Percentiles rank a stretch among this genome's conserved stretches.
Evolutionary conservation across 1,140 invertebrate species (phyloP).

Genomic region (Drosophila navojoa): DNA sequence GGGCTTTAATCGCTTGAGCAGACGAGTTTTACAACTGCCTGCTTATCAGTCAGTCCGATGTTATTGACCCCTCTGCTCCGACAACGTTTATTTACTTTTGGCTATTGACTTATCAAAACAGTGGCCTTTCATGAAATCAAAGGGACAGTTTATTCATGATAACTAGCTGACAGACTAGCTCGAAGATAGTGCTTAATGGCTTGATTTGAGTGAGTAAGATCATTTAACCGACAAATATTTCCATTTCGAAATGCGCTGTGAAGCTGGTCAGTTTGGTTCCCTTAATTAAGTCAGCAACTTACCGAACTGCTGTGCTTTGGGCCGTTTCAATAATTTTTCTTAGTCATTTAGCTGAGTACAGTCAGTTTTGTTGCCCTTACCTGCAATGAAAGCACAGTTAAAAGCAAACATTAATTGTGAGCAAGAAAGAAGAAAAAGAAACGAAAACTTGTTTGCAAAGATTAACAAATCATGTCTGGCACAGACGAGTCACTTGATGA

Average conservation of each 20-base stretch:
- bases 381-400: constrained; percentile 59
- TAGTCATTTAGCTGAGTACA: constrained; percentile 12
- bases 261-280: background rate
- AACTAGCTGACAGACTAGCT: too few species aligned
- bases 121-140: constrained; percentile 31
- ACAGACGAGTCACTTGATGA: constrained; percentile 34
- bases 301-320: background rate
- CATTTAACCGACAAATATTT: too few species aligned
- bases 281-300: constrained; percentile 4
- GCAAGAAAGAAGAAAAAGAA: constrained; percentile 8
- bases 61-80: constrained; percentile 54
- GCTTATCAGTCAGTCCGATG: constrained; percentile 42
- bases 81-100: constrained; percentile 27
- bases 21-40: constrained; percentile 2
- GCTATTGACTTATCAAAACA: constrained; percentile 45
- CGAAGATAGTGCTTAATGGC: too few species aligned
- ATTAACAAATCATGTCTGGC: constrained; percentile 67
- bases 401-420: constrained; percentile 75
- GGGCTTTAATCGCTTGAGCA: background rate
- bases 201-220: too few species aligned
- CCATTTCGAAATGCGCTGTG: too few species aligned
- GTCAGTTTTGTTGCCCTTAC: constrained; percentile 47
- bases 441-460: constrained; percentile 60
- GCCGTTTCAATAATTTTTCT: background rate
- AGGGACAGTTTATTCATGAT: constrained; percentile 21